Evolutionary conservation across 2,888 invertebrate species (phyloP), one percentile per base, ranked within the genome.

Genomic region (Dorcus hopei): DNA sequence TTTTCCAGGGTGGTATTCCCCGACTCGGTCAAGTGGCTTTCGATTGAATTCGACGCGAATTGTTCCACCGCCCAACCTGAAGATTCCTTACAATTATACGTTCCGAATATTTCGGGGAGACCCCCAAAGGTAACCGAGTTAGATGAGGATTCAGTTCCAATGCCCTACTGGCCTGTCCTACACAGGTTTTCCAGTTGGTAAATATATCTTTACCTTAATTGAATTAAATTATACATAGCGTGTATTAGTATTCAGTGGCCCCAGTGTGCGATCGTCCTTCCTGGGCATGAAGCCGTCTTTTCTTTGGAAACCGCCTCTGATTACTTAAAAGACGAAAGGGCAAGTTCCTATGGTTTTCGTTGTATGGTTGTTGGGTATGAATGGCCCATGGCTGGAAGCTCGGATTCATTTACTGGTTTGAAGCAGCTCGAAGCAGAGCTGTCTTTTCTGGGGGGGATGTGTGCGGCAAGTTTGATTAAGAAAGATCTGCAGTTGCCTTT

Each of bases 261-360:
- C 0, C 89, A 90, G 70, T 89, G 87, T 67, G 88, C 92, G 0
- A 81, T 97, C 9, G 83, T 96, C 57, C 79, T 97, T 42, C 96
- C 97, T 39, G 97, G 96, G 14, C 95, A 96, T 76, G 93, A 95
- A 80, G 90, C 97, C 0, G 87, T 96, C 70, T 96, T 98, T 77
- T 95, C 96, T 0, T 76, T 99, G 73, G 97, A 98, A 80, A 97
- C 97, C 0, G 94, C 97, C 0, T 93, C 97, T 0, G 91, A 97
- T 76, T 97, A 97, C 77, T 86, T 95, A 61, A 93, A 93, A 71
- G 94, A 95, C 78, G 95, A 93, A 65, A 88, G 90, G 70, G 87
- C 87, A 0, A 86, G 86, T 72, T 87, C 87, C 61, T 94, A 86
- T 75, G 89, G 85, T 67, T 97, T 89, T 82, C 93, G 87, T 63